Conservation (phyloP, 2,113 vertebrate species). For the Hippotragus niger region DNA sequence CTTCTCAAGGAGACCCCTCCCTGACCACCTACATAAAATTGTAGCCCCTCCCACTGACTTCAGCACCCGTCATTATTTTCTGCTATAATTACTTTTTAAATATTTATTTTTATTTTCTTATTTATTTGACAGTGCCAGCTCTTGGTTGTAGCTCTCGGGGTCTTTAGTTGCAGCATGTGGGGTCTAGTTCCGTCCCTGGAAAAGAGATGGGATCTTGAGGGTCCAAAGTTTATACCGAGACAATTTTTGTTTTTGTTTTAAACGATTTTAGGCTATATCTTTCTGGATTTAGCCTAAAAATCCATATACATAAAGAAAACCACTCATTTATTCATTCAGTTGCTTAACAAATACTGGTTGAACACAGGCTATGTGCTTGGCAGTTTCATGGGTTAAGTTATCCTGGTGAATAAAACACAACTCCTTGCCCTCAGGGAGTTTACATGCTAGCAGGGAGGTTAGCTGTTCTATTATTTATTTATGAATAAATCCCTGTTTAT, state of each 20-base stretch:
- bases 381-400: neutral
- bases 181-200: neutral
- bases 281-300: neutral
- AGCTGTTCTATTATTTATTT: neutral
- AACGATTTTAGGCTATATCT: neutral
- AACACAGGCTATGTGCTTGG: neutral
- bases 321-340: neutral
- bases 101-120: neutral
- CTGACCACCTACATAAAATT: neutral
- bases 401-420: neutral
- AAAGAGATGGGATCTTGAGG: neutral
- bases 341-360: neutral
- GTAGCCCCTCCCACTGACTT: neutral
- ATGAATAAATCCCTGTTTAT: neutral
- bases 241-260: neutral
- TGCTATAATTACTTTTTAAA: neutral
- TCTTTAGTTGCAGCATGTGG: neutral
- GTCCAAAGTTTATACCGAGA: neutral
- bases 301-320: neutral
- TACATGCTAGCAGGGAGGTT: neutral
- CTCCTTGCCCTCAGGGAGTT: no score
- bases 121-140: neutral
- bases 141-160: neutral
- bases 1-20: neutral
- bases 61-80: neutral